phyloP scores from a whole-genome alignment of 2,113 vertebrate species.

The Gadus macrocephalus region DNA sequence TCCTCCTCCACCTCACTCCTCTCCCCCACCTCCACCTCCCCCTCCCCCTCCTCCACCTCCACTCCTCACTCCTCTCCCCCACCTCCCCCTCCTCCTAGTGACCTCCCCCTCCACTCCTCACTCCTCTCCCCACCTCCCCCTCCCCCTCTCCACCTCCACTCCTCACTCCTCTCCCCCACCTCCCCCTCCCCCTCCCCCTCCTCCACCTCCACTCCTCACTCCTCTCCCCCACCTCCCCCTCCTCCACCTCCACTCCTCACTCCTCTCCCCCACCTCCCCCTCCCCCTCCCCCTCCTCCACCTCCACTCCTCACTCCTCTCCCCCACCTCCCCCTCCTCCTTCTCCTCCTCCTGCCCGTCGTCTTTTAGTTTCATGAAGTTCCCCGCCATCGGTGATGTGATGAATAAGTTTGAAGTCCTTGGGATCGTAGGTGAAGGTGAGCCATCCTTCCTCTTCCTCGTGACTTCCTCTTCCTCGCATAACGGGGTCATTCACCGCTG shows the following conservation, averaged over 20 bases:
- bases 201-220: constrained; percentile 32
- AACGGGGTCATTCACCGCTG: not conserved
- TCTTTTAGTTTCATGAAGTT: constrained; percentile 98
- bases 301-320: too few relatives aligned
- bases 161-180: not conserved
- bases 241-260: not conserved
- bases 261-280: too few relatives aligned
- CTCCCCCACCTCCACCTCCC: too few relatives aligned
- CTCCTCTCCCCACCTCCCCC: too few relatives aligned
- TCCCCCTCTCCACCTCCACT: too few relatives aligned
- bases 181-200: constrained; percentile 18
- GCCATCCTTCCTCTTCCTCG: constrained; percentile 33
- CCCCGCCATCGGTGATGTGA: constrained; percentile 98
- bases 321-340: constrained; percentile 40
- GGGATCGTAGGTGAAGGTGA: constrained; percentile 99
- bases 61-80: not conserved
- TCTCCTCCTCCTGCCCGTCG: constrained; percentile 37
- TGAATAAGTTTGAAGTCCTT: constrained; percentile 99
- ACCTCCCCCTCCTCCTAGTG: too few relatives aligned
- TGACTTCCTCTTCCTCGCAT: not conserved
- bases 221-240: not conserved
- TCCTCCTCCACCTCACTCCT: too few relatives aligned
- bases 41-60: too few relatives aligned
- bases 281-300: too few relatives aligned
- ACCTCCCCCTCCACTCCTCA: too few relatives aligned